A percentile compares a stretch with the other conserved stretches of the same genome.
Conservation (phyloP, 2,888 invertebrate genomes). For the Mesopsocus fuscifrons region DNA sequence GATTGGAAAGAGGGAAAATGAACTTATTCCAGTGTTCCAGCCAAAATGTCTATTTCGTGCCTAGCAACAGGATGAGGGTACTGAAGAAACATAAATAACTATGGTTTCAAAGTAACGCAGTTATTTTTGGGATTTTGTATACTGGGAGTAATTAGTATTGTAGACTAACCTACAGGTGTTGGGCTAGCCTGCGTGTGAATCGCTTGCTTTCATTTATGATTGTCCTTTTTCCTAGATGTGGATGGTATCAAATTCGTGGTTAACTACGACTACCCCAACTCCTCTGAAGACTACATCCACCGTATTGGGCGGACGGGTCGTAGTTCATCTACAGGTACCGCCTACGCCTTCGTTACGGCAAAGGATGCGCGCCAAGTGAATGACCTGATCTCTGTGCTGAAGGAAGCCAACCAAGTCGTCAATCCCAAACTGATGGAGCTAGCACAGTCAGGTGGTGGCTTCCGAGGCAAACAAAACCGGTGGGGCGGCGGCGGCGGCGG, state of each 20-base stretch:
- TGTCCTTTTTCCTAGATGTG: not conserved
- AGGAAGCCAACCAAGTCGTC: not conserved
- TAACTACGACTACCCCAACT: not conserved
- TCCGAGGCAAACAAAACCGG: not conserved
- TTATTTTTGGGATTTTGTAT: no score
- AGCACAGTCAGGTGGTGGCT: not conserved
- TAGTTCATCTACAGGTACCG: not conserved
- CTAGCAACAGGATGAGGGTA: no score
- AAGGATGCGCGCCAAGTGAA: not conserved
- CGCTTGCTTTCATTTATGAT: no score
- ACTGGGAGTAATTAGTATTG: no score
- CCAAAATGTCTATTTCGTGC: no score
- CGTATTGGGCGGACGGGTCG: not conserved
- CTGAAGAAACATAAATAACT: no score
- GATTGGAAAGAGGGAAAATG: no score
- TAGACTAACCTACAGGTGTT: no score
- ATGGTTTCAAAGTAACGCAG: no score
- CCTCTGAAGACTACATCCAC: not conserved
- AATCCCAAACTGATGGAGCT: not conserved
- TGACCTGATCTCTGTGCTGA: not conserved
- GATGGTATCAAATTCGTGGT: not conserved
- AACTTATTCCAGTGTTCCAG: no score
- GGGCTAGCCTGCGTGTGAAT: no score
- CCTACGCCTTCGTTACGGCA: not conserved
- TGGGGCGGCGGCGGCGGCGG: not conserved